Evolutionary conservation across 1,140 invertebrate genomes (phyloP).

Genomic region (Trichomalopsis sarcophagae): DNA sequence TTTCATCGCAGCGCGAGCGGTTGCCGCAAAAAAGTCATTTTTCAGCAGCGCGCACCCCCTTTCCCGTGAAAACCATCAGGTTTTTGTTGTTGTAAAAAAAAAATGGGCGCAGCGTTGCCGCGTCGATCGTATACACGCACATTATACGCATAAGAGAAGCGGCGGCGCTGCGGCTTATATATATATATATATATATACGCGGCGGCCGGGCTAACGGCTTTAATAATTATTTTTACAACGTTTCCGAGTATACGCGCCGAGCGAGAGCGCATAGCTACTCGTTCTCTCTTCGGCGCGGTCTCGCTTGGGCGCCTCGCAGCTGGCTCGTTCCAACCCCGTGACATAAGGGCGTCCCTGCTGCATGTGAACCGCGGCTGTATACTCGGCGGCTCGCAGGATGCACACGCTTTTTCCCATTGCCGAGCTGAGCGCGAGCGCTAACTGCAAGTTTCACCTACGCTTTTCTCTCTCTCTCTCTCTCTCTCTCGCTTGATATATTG

Average conservation of each 20-base stretch:
- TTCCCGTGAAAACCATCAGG: neutral
- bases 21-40: neutral
- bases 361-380: constrained; percentile 61
- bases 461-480: constrained; percentile 13
- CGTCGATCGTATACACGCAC: neutral
- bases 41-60: neutral
- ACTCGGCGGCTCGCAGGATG: constrained; percentile 61
- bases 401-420: constrained; percentile 63
- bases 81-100: neutral
- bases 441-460: constrained; percentile 6
- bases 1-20: neutral
- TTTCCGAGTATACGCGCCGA: constrained; percentile 72
- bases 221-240: constrained; percentile 76
- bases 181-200: constrained; percentile 35
- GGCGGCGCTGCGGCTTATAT: neutral
- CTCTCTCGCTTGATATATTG: neutral
- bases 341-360: constrained; percentile 69
- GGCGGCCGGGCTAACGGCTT: constrained; percentile 68
- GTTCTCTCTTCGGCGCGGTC: constrained; percentile 65
- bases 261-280: constrained; percentile 61
- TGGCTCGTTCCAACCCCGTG: constrained; percentile 71
- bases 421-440: neutral
- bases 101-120: neutral
- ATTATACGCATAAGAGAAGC: constrained; percentile 22
- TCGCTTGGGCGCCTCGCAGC: constrained; percentile 74